Evolutionary conservation across 2,797 vertebrate genomes (phyloP).

Genomic region (Malurus leucopterus): DNA sequence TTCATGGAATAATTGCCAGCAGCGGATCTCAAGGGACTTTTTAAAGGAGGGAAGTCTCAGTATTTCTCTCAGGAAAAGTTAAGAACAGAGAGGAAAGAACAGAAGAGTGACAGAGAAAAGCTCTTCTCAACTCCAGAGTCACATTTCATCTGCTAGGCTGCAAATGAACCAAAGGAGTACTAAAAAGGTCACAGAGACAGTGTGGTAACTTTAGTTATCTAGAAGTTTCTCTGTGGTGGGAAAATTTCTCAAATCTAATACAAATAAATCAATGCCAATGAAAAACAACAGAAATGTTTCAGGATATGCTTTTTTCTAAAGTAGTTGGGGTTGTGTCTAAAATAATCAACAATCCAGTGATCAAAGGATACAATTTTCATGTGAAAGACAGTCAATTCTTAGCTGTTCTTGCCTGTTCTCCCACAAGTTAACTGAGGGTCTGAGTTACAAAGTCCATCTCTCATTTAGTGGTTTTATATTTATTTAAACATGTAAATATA

Average conservation of each 20-base stretch:
- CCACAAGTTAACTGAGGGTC: background rate
- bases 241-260: background rate
- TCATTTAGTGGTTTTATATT: background rate
- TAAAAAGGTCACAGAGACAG: background rate
- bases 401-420: background rate
- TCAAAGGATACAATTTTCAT: rapidly evolving
- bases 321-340: background rate
- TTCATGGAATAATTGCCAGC: background rate
- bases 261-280: background rate
- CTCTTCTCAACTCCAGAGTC: background rate
- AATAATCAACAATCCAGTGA: background rate
- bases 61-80: background rate
- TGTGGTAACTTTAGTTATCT: background rate
- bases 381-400: background rate
- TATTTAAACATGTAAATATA: background rate
- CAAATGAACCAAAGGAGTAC: background rate
- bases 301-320: background rate
- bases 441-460: background rate
- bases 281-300: background rate
- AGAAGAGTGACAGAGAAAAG: background rate
- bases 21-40: background rate
- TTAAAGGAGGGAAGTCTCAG: background rate
- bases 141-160: background rate
- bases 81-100: background rate
- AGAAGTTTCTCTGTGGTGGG: background rate